A percentile compares a stretch with the other conserved stretches of the same genome.
These are phyloP conservation scores for Venustaconcha ellipsiformis DNA, from an alignment of 1,140 invertebrate species.

Conservation along the genomic window DNA sequence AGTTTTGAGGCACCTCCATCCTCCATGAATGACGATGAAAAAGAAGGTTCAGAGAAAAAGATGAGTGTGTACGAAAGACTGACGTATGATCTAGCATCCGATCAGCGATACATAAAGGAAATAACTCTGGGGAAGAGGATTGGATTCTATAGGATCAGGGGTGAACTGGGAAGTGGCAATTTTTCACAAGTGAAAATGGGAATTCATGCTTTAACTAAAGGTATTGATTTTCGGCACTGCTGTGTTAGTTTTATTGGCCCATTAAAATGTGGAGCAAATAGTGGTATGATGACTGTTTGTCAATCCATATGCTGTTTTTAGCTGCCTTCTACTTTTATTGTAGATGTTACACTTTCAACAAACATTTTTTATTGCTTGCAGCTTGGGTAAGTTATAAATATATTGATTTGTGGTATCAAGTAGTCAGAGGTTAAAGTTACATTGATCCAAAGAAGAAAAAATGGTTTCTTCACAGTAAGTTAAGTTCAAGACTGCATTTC, in stretches of 20 bases:
- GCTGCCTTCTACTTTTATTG: neutral
- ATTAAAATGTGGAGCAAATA: neutral
- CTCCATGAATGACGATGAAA: constrained; percentile 1
- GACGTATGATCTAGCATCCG: constrained; percentile 60
- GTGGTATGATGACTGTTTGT: neutral
- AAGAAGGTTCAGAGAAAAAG: constrained; percentile 26
- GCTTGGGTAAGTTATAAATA: too few species aligned
- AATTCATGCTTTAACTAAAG: constrained; percentile 85
- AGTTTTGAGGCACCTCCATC: too few species aligned
- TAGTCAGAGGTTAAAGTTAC: too few species aligned
- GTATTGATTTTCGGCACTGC: constrained; percentile 68
- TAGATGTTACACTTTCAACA: too few species aligned
- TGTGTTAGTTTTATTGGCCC: neutral
- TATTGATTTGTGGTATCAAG: too few species aligned
- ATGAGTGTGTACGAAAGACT: constrained; percentile 58
- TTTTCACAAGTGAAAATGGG: constrained; percentile 92
- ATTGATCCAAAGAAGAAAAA: too few species aligned
- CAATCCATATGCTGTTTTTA: neutral
- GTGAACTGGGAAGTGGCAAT: constrained; percentile 85
- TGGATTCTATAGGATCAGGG: constrained; percentile 78
- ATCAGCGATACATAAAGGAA: constrained; percentile 74
- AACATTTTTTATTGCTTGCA: too few species aligned
- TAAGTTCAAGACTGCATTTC: too few species aligned
- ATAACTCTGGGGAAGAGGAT: constrained; percentile 76
- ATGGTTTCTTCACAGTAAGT: too few species aligned